Conservation (phyloP, 1,140 invertebrate species). For the Conus ventricosus region DNA sequence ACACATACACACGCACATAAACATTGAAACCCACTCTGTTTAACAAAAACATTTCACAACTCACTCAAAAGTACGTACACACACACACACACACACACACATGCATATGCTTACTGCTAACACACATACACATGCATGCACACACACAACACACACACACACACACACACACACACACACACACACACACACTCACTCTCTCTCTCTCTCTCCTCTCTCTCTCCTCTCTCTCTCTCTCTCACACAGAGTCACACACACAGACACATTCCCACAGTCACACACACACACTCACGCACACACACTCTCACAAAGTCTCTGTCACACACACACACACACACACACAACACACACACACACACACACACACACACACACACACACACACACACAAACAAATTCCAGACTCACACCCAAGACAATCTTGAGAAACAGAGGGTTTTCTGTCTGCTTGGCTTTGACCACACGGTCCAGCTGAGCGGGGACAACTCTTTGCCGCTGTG, state of each 20-base stretch:
- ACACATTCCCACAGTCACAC: background rate
- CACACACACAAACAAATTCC: background rate
- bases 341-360: too few species aligned
- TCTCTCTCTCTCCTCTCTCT: too few species aligned
- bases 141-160: too few species aligned
- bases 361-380: background rate
- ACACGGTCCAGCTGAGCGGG: conserved; percentile 51
- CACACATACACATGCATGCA: too few species aligned
- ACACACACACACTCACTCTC: too few species aligned
- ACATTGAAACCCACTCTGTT: background rate
- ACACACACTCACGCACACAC: background rate
- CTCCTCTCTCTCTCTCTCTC: too few species aligned
- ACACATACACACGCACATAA: background rate
- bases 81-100: too few species aligned
- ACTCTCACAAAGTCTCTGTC: background rate
- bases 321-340: too few species aligned
- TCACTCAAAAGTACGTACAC: too few species aligned
- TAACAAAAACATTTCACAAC: too few species aligned
- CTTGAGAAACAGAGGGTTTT: conserved; percentile 59
- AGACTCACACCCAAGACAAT: conserved; percentile 56
- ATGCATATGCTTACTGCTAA: too few species aligned
- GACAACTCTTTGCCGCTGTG: conserved; percentile 59
- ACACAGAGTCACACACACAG: too few species aligned
- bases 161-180: background rate
- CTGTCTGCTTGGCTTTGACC: conserved; percentile 46